Percentiles rank a stretch among this genome's conserved stretches.
Evolutionary conservation across 1,140 invertebrate species (phyloP).

Genomic region (Drosophila punjabiensis): DNA sequence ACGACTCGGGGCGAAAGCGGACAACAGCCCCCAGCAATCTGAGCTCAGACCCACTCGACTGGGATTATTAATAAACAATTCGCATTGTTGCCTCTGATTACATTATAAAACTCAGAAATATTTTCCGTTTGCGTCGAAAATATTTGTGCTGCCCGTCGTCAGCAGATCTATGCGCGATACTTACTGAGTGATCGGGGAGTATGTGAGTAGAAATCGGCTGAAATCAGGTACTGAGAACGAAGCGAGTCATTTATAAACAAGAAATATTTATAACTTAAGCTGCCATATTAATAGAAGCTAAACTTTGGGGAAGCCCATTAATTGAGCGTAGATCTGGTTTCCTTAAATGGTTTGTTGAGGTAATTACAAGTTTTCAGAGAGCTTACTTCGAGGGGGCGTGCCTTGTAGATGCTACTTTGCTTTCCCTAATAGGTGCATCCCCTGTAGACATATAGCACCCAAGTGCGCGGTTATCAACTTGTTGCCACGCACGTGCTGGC

Average conservation of each 20-base stretch:
- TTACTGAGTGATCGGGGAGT: neutral
- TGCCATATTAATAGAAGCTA: neutral
- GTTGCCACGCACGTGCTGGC: slow-evolving; percentile 55
- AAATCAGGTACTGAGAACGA: neutral
- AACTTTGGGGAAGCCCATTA: neutral
- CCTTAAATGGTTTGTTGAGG: neutral
- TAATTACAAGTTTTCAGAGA: neutral
- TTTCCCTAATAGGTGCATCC: neutral
- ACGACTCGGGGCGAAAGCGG: slow-evolving; percentile 7
- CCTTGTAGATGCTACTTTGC: neutral
- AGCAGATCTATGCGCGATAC: neutral
- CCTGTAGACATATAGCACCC: neutral
- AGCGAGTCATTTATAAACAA: neutral
- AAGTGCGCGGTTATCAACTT: slow-evolving; percentile 3
- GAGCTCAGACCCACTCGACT: slow-evolving; percentile 14
- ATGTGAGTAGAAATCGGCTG: neutral
- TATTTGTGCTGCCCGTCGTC: neutral
- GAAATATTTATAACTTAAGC: neutral
- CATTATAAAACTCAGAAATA: slow-evolving; percentile 28
- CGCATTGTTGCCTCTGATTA: slow-evolving; percentile 7
- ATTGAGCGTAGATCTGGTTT: neutral
- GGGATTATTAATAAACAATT: slow-evolving; percentile 48
- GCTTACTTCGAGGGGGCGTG: neutral
- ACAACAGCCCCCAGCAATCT: slow-evolving; percentile 34
- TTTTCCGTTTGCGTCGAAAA: slow-evolving; percentile 2